Base-by-base conservation (phyloP, 2,888 invertebrate genomes). In the Acrocyrtus sp. region DNA sequence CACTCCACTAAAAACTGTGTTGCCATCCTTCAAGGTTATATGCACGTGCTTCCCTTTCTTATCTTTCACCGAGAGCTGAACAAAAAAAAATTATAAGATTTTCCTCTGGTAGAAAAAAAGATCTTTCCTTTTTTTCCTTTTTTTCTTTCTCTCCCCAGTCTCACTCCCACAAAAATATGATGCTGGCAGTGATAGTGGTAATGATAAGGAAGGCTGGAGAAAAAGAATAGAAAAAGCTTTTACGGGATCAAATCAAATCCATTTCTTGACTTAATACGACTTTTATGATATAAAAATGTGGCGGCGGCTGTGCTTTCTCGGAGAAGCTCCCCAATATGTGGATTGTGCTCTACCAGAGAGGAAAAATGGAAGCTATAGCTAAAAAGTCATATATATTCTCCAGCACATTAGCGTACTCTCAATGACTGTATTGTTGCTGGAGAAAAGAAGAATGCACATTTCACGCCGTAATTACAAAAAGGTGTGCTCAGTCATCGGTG, bases 301-400 rank as follows among this genome's bases (percentile, higher is more conserved):
- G 5, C 12, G 12, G 34, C 34, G 34, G 34, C 84, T 93, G 92
- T 15, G 92, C 92, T 84, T 93, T 92, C 19, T 92, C 91, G 4
- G 92, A 92, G 92, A 93, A 92, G 1, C 92, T 92, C 75, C 92
- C 86, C 83, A n/a, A n/a, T n/a, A n/a, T n/a, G n/a, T n/a, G n/a
- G n/a, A n/a, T n/a, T n/a, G n/a, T n/a, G n/a, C n/a, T n/a, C n/a
- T n/a, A n/a, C n/a, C n/a, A n/a, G n/a, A n/a, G n/a, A n/a, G n/a
- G n/a, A n/a, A n/a, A n/a, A n/a, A n/a, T n/a, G n/a, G n/a, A n/a
- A n/a, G n/a, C n/a, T n/a, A n/a, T n/a, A n/a, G n/a, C n/a, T n/a
- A n/a, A n/a, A n/a, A n/a, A n/a, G n/a, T n/a, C n/a, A n/a, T n/a
- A n/a, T n/a, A n/a, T n/a, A n/a, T n/a, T n/a, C n/a, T n/a, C n/a